Base-by-base conservation (phyloP, 2,888 invertebrate species). In the Tetramorium bicarinatum region DNA sequence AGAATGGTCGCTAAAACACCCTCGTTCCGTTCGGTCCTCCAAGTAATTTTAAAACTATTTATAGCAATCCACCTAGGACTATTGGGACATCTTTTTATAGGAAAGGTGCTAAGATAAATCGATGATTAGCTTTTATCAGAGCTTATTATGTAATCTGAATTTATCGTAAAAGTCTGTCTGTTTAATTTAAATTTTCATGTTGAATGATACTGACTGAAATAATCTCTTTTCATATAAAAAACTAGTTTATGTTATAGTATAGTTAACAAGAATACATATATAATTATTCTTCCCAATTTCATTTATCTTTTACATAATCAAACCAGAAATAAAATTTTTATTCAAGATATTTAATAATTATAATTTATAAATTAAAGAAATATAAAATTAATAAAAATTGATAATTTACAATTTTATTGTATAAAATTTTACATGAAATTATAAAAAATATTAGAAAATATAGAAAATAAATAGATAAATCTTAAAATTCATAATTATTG, bases 1-100 rank as follows among this genome's bases (percentile, higher is more conserved):
- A 94, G 94, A 92, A 94, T 93, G 93, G 91, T 93, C 89, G 93
- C 93, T 94, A 94, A 94, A 94, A 94, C 92, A 92, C 88, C 86
- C 88, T 83, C 86, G 87, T 34, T 84, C 79, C 80, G 85, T 91
- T 89, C 90, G 92, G 90, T 84, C 90, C 90, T 91, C 92, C 89
- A 87, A 90, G 93, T 92, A 93, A 93, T 92, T 93, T 89, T 88
- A 92, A 34, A 34, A 89, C 92, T 94, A 94, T 94, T 94, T 93
- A 93, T 94, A 94, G 92, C 87, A 77, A 86, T 89, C 91, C 85
- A 89, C 88, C 88, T 87, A 44, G 84, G 84, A 82, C 85, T 87
- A 88, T 89, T 67, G 80, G 76, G 83, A 85, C 64, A 72, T 25
- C 81, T 88, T 87, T 89, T 74, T 76, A 76, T 29, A 3, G 11